Conservation (phyloP, 2,888 invertebrate species). For the Synergus laeviventris region DNA sequence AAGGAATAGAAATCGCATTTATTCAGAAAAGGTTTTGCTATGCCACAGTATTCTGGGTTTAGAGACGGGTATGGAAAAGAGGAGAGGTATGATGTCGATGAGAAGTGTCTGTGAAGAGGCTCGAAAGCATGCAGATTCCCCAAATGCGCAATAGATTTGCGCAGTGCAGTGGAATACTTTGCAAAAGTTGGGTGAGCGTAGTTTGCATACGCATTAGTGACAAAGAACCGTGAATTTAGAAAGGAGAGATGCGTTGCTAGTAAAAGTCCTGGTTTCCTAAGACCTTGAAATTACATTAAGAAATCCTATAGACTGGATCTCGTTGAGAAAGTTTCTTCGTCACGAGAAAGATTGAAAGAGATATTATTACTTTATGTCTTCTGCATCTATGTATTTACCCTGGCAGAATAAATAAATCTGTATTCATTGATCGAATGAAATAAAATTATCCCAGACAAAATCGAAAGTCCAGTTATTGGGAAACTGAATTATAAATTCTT, state of each 20-base stretch:
- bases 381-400: slow-evolving; percentile 9
- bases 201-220: slow-evolving; percentile 37
- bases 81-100: slow-evolving; percentile 10
- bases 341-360: not conserved
- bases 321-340: not conserved
- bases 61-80: not conserved
- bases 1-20: slow-evolving; percentile 47
- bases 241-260: not conserved
- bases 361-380: not conserved
- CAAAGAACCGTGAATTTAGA: slow-evolving; percentile 21
- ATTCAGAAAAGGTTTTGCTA: not conserved
- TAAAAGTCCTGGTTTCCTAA: not conserved
- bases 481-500: too few species aligned
- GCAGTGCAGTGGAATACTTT: slow-evolving; percentile 13
- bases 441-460: too few species aligned
- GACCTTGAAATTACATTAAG: slow-evolving; percentile 18
- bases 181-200: not conserved
- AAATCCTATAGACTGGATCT: not conserved
- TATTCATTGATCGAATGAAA: too few species aligned
- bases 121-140: slow-evolving; percentile 24
- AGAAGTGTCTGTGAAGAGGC: slow-evolving; percentile 29
- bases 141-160: slow-evolving; percentile 13
- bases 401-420: slow-evolving; percentile 9
- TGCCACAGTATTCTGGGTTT: not conserved
- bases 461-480: too few species aligned